Conservation (phyloP, 2,888 invertebrate genomes). For the Cataglyphis livida region DNA sequence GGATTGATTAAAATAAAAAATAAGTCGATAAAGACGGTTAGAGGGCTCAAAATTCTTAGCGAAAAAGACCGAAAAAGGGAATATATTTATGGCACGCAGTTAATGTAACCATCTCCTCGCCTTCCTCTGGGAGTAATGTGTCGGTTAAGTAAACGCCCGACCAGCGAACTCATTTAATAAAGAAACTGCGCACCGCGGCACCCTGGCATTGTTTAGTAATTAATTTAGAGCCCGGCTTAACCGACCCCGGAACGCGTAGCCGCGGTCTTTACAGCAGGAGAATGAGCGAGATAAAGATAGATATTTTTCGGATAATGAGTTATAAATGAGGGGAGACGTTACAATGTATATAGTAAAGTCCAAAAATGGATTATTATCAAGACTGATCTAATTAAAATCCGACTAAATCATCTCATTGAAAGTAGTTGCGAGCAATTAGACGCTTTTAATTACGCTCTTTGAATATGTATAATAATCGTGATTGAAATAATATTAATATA, state of each 20-base stretch:
- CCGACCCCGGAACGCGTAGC: constrained; percentile 21
- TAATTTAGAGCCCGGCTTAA: constrained; percentile 75
- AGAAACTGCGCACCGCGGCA: constrained; percentile 67
- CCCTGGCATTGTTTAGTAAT: constrained; percentile 76
- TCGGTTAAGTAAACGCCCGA: constrained; percentile 76
- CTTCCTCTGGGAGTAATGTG: constrained; percentile 69
- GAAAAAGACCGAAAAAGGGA: constrained; percentile 18
- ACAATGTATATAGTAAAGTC: neutral
- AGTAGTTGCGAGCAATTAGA: constrained; percentile 21
- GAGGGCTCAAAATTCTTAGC: neutral
- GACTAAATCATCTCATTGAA: constrained; percentile 29
- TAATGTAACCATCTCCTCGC: constrained; percentile 56
- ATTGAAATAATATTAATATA: constrained; percentile 35
- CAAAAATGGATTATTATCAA: constrained; percentile 27
- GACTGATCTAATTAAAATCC: constrained; percentile 26
- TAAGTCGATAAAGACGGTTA: neutral
- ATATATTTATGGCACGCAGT: constrained; percentile 47
- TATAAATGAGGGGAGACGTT: constrained; percentile 6
- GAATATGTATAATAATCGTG: constrained; percentile 24
- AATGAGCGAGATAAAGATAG: constrained; percentile 32
- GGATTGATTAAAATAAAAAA: neutral
- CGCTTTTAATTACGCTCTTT: constrained; percentile 12
- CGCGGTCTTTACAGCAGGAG: constrained; percentile 19
- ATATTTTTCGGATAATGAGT: constrained; percentile 9
- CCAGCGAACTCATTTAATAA: constrained; percentile 76